Evolutionary conservation across 2,113 vertebrate genomes (phyloP).

Genomic region (Pipra filicauda): DNA sequence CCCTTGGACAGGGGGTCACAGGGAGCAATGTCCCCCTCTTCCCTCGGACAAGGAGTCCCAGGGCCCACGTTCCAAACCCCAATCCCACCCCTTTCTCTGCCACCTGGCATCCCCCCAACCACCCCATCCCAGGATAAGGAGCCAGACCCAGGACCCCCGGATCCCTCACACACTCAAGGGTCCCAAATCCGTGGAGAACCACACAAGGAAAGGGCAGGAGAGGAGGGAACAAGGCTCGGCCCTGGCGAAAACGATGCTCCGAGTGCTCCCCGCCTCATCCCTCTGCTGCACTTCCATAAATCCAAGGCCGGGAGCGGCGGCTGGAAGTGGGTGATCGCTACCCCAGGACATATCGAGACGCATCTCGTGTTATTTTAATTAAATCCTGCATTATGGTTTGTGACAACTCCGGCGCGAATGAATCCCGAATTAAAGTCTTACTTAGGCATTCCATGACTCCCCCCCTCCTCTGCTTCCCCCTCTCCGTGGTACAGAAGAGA

Average conservation of each 20-base stretch:
- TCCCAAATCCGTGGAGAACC: neutral
- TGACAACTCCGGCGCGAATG: constrained; percentile 72
- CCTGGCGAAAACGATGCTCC: neutral
- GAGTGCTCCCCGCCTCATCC: neutral
- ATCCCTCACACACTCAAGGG: neutral
- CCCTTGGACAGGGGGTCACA: neutral
- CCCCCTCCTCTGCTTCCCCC: constrained; percentile 31
- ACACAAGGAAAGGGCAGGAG: neutral
- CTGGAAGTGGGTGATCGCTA: constrained; percentile 68
- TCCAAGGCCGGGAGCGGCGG: constrained; percentile 42
- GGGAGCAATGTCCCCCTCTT: neutral
- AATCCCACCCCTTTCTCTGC: neutral
- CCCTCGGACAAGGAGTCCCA: neutral
- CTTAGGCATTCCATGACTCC: constrained; percentile 72
- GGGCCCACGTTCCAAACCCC: neutral
- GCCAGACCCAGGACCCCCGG: neutral
- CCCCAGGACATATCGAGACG: constrained; percentile 71
- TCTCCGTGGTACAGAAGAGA: constrained; percentile 68
- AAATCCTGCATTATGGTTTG: constrained; percentile 79
- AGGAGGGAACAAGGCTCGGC: neutral
- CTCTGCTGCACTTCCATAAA: constrained; percentile 55
- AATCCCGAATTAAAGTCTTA: constrained; percentile 80
- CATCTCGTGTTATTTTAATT: constrained; percentile 77
- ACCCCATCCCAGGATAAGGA: neutral
- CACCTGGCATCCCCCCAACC: neutral